Evolutionary conservation across 1,140 invertebrate species (phyloP).

Genomic region (Macrosteles quadrilineatus): DNA sequence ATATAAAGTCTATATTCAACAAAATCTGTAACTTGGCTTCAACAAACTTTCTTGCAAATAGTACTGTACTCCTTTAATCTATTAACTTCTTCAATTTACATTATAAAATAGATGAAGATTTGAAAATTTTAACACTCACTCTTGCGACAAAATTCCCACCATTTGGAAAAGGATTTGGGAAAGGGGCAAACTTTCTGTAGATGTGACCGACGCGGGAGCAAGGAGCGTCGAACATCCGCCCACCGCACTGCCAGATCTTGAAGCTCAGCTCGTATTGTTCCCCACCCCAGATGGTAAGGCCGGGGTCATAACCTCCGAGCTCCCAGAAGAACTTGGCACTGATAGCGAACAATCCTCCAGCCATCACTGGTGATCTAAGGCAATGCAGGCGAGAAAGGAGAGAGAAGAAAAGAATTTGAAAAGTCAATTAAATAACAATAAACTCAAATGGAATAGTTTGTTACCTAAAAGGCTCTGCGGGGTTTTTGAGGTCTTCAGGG

Average conservation of each 20-base stretch:
- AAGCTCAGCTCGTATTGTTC: conserved; percentile 99
- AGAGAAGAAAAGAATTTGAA: no score
- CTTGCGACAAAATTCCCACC: conserved; percentile 85
- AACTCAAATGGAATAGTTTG: no score
- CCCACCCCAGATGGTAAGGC: conserved; percentile 93
- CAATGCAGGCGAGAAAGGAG: no score
- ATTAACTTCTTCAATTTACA: no score
- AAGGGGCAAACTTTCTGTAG: conserved; percentile 90
- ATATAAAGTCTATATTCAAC: no score
- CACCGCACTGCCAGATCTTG: conserved; percentile 88
- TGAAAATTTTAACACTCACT: no score
- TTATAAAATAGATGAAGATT: no score
- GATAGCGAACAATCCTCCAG: conserved; percentile 90
- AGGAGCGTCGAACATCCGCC: conserved; percentile 84
- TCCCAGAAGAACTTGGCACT: conserved; percentile 91
- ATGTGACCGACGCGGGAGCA: conserved; percentile 96
- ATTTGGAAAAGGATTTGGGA: conserved; percentile 86
- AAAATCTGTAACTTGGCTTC: no score
- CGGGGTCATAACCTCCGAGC: conserved; percentile 90
- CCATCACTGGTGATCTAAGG: conserved; percentile 91
- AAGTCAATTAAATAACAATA: no score
- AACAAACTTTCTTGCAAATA: no score
- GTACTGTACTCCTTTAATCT: no score
- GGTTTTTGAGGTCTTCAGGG: conserved; percentile 76
- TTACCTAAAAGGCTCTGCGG: conserved; percentile 88